Base-by-base conservation (phyloP, 2,888 invertebrate genomes). In the Netelia inedita region DNA sequence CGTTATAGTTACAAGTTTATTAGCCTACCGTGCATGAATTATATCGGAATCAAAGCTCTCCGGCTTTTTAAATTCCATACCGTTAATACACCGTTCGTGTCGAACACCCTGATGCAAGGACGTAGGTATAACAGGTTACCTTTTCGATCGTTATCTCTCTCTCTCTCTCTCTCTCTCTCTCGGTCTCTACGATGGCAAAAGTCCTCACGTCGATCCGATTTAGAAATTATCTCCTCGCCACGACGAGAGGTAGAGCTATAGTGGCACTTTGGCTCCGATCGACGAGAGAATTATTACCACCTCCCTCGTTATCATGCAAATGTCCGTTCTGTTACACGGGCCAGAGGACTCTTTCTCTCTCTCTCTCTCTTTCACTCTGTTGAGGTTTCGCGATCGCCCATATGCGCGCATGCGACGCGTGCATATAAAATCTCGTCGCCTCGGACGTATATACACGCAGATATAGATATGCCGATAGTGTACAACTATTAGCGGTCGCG, bases 281-380 rank as follows among this genome's bases (percentile, higher is more conserved):
- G 55, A 16, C 41, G 21, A 55, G 55, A 16, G 68, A 85, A 71
- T 83, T 82, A 78, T 71, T 53, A 66, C 23, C 78, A 46, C 41
- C 79, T 71, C 63, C 63, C 86, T 83, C 85, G 83, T 86, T 84
- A 86, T 85, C 85, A 87, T 87, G 87, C 82, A 87, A 88, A 87
- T 87, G 71, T 59, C 65, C 68, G n/a, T 1, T 35, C 71, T 72
- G 81, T 81, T 82, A 79, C 65, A 68, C 69, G 46, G 75, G 72
- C 23, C 23, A 74, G 69, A 73, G 63, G 23, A 66, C n/a, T 35
- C 35, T 35, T 35, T 35, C 35, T 35, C 35, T 35, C 35, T 23
- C 23, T 23, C 23, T 23, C 23, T 23, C 23, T 23, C 23, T 23
- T 23, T 23, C 23, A 23, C 23, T 23, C 55, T 66, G 1, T 14